Evolutionary conservation across 2,888 invertebrate genomes (phyloP), one percentile per base, ranked within the genome.

Genomic region (Oasisia sp.): DNA sequence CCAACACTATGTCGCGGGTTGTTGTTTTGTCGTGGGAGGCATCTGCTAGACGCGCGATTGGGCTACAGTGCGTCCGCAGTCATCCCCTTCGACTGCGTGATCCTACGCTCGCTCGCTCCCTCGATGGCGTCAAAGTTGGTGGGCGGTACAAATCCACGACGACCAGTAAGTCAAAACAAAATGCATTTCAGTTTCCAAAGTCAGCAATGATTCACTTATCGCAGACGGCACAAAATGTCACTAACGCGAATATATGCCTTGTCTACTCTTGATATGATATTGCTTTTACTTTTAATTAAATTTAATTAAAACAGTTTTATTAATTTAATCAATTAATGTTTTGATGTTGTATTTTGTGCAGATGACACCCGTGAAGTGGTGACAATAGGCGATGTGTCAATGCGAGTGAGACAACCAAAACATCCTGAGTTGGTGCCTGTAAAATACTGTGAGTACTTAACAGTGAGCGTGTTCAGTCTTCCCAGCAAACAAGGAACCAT

Each of bases 351-450:
- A 19, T 19, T n/a, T 74, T 27, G 7, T 27, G 27, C 74, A 74
- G 74, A 74, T 19, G 74, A 74, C 27, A 19, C 74, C 74, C 74
- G 27, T 93, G 74, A 92, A 92, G 93, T 93, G 32, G 93, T 95
- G 11, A 95, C 94, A 90, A 96, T 96, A 91, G 96, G 96, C 38
- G 95, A 95, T 94, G 95, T 96, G n/a, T 94, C 94, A 91, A 94
- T 95, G 58, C 91, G 93, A 32, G 92, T 96, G 0, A 93, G 92
- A 92, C 92, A 94, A 4, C 97, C 98, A 0, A 97, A 97, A 94
- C 97, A 97, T 95, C 97, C 97, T 3, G 98, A 98, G 97, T 97
- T 98, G 96, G 98, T 99, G n/a, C 99, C 99, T 12, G 97, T 97
- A 94, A 97, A 98, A 95, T 98, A 98, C 96, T 97, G 98, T 32